Evolutionary conservation across 2,888 invertebrate species (phyloP), one percentile per base, ranked within the genome.

Genomic region (Drosophila testacea): DNA sequence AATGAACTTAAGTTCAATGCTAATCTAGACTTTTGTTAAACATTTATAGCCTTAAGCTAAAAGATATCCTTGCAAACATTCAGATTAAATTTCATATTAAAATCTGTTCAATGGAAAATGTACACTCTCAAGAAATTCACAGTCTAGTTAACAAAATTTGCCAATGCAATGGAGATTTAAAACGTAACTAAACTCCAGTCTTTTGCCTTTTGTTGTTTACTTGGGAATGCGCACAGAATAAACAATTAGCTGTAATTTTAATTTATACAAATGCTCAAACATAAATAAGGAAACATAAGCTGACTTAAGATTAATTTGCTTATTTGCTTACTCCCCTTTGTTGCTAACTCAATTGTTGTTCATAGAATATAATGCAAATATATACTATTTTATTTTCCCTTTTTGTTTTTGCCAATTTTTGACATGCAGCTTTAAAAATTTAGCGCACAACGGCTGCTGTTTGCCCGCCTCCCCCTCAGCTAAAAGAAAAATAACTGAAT

Each of bases 381-480:
- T 11, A 50, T 44, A 42, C 22, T 3, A 22, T 22, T 22, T 57
- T 16, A 13, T 59, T 62, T 44, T 47, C 46, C 59, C 57, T 46
- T 64, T 75, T 78, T 74, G 68, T 67, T 79, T 46, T 56, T 47
- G 68, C 69, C 69, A 69, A 67, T 78, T 81, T 84, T 87, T 74
- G 83, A 73, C 69, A 83, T 85, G 83, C 82, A 85, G 82, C 83
- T 81, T 82, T 69, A 70, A 73, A 73, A 70, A 79, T 72, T 79
- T 78, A 70, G 78, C 76, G 80, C 81, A 79, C 79, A 79, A 79
- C 79, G 73, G 79, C 72, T 81, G 81, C 77, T 81, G 68, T 82
- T 79, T 79, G 77, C 72, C 78, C 79, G 69, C 63, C 61, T 66
- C 41, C 61, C 69, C 47, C 55, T 39, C 54, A 63, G 46, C 54